These are phyloP conservation scores for Cataglyphis cursor DNA, from an alignment of 2,888 invertebrate genomes.

Conservation along the genomic window DNA sequence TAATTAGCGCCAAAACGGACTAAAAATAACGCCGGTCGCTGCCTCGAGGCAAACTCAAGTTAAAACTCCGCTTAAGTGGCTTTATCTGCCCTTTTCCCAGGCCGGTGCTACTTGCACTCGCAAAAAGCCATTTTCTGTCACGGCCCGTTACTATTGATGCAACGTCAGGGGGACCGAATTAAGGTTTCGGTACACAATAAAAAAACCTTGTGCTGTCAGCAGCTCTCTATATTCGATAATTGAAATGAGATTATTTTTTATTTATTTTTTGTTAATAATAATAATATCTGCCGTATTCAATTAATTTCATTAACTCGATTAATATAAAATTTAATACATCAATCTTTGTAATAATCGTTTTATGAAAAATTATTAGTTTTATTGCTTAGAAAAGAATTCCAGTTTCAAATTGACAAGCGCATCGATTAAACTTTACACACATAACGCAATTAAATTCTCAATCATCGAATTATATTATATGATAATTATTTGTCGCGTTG, in stretches of 20 bases:
- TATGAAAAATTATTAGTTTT: not conserved
- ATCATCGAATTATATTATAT: not conserved
- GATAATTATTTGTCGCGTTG: conserved; percentile 2
- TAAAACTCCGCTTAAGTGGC: conserved; percentile 65
- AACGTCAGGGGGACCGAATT: conserved; percentile 8
- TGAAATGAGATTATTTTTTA: not conserved
- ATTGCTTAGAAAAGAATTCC: not conserved
- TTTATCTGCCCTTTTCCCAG: conserved; percentile 78
- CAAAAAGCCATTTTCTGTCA: conserved; percentile 51
- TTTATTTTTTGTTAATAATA: not conserved
- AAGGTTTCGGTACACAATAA: not conserved
- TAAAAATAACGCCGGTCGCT: conserved; percentile 66
- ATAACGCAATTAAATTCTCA: not conserved
- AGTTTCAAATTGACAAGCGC: not conserved
- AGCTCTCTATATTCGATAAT: not conserved
- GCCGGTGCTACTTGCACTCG: conserved; percentile 61
- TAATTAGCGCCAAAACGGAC: conserved; percentile 70
- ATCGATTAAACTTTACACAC: not conserved
- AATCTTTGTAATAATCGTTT: not conserved
- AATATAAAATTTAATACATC: not conserved
- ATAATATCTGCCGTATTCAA: not conserved
- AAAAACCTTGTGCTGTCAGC: conserved; percentile 12
- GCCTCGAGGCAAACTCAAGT: conserved; percentile 12
- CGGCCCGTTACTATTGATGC: conserved; percentile 19
- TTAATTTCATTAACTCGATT: not conserved